phyloP scores from a whole-genome alignment of 2,797 vertebrate genomes.

The Rhadinocentrus ornatus region DNA sequence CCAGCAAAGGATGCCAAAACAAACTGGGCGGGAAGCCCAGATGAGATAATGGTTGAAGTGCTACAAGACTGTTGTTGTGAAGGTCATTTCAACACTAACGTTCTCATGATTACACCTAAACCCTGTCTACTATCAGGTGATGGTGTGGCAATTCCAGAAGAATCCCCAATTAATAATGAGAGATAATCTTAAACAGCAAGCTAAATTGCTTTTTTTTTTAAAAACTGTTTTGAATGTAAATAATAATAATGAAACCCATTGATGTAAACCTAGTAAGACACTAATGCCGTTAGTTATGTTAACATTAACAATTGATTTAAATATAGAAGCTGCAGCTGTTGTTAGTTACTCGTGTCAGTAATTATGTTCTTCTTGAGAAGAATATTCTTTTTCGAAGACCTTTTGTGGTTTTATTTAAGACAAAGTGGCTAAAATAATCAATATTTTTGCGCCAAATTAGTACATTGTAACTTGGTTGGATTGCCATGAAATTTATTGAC shows the following conservation, averaged over 20 bases:
- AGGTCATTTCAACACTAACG: slow-evolving; percentile 13
- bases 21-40: slow-evolving; percentile 32
- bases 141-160: background rate
- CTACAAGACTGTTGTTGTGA: slow-evolving; percentile 20
- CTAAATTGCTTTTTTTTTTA: background rate
- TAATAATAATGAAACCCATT: background rate
- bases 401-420: background rate
- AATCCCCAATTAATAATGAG: background rate
- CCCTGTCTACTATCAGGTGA: background rate
- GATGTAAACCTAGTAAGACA: background rate
- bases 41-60: slow-evolving; percentile 25
- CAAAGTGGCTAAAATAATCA: too few relatives aligned
- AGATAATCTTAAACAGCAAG: background rate
- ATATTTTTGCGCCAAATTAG: too few relatives aligned
- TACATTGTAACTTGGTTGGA: too few relatives aligned
- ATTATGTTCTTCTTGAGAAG: too few relatives aligned
- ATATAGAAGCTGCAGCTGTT: background rate
- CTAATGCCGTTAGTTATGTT: too few relatives aligned
- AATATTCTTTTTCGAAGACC: background rate
- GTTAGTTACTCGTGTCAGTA: too few relatives aligned
- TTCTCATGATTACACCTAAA: background rate
- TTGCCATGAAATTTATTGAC: too few relatives aligned
- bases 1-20: slow-evolving; percentile 18
- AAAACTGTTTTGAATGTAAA: background rate
- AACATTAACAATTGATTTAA: background rate